A percentile compares a stretch with the other conserved stretches of the same genome.
phyloP scores from a whole-genome alignment of 2,797 vertebrate genomes.

The Myripristis murdjan region DNA sequence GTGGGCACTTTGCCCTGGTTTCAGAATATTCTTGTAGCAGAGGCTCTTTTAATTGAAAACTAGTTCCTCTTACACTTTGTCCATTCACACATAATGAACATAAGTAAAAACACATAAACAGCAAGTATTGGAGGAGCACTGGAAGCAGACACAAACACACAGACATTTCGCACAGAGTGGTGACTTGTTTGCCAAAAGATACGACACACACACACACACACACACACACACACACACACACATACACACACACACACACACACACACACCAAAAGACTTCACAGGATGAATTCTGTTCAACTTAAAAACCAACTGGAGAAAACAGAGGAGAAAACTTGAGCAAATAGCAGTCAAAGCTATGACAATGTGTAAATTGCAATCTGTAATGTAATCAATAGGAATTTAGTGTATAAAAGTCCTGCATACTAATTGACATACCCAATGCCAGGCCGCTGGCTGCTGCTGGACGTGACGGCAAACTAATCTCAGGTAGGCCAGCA shows the following conservation, averaged over 20 bases:
- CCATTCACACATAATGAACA: constrained; percentile 29
- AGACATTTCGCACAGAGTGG: constrained; percentile 2
- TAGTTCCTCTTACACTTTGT: constrained; percentile 29
- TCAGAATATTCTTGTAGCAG: constrained; percentile 53
- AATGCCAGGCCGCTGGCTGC: constrained; percentile 10
- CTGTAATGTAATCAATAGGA: neutral
- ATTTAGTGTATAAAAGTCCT: constrained; percentile 3
- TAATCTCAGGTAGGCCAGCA: constrained; percentile 8
- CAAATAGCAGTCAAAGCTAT: constrained; percentile 11
- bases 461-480: constrained; percentile 20
- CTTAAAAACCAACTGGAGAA: neutral
- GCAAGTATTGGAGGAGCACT: constrained; percentile 1
- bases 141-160: constrained; percentile 26
- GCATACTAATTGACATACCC: constrained; percentile 18
- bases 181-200: too few relatives aligned
- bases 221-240: too few relatives aligned
- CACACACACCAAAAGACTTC: too few relatives aligned
- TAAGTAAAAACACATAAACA: constrained; percentile 22
- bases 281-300: neutral
- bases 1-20: constrained; percentile 58
- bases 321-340: neutral
- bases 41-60: constrained; percentile 43
- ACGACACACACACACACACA: too few relatives aligned
- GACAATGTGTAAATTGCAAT: constrained; percentile 19
- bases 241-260: too few relatives aligned